phyloP scores from a whole-genome alignment of 2,113 vertebrate genomes.

The Machaerirhynchus nigripectus region DNA sequence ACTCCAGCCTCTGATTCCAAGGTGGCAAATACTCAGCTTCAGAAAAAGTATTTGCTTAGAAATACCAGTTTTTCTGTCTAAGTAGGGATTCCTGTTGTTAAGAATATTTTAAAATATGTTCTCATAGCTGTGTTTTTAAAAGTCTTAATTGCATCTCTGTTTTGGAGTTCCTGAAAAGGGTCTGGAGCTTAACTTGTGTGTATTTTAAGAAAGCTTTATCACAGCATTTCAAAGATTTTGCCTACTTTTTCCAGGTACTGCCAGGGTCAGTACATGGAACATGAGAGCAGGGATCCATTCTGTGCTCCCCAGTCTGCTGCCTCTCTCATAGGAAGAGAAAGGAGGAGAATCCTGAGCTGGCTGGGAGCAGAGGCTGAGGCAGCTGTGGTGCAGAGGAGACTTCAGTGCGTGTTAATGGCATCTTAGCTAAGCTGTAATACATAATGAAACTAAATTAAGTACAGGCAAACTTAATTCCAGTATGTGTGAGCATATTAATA shows the following conservation, averaged over 20 bases:
- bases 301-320: not conserved
- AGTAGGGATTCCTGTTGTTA: not conserved
- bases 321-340: not conserved
- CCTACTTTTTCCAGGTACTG: not conserved
- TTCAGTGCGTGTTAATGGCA: not conserved
- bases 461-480: not conserved
- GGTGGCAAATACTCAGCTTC: not conserved
- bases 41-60: not conserved
- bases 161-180: not conserved
- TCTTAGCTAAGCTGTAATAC: not conserved
- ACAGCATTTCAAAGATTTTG: not conserved
- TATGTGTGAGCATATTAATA: not conserved
- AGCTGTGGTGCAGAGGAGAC: not conserved
- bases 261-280: not conserved
- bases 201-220: not conserved
- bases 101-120: not conserved
- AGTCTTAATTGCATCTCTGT: not conserved
- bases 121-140: not conserved
- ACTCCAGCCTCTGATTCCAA: not conserved
- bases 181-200: not conserved
- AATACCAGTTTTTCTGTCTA: not conserved
- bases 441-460: not conserved
- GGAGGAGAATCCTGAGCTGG: not conserved
- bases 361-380: not conserved
- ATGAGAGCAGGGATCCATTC: not conserved